These are phyloP conservation scores for Acheta domesticus DNA, from an alignment of 2,888 invertebrate species.

Conservation along the genomic window DNA sequence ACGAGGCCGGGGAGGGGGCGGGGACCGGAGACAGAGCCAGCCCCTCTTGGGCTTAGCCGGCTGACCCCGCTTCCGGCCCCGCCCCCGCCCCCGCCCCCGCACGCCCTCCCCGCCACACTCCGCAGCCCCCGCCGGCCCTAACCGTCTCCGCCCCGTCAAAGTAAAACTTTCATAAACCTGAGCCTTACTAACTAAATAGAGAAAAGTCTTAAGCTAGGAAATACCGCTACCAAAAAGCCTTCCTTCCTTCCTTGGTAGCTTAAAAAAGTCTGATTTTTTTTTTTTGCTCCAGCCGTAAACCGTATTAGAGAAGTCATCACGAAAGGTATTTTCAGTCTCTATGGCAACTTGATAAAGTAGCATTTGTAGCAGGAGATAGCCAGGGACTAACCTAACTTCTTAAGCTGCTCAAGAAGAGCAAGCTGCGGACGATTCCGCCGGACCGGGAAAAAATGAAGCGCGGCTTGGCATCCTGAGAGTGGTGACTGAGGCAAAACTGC, in stretches of 20 bases:
- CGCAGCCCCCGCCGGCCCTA: neutral
- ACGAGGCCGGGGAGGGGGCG: neutral
- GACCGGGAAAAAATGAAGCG: neutral
- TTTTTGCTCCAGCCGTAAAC: conserved; percentile 19
- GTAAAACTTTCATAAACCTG: conserved; percentile 22
- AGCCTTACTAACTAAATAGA: conserved; percentile 20
- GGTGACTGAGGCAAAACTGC: too few relatives aligned
- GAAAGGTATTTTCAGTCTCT: conserved; percentile 21
- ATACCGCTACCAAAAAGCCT: conserved; percentile 19
- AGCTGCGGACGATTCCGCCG: neutral
- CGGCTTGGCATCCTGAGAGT: neutral
- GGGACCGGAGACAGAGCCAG: neutral
- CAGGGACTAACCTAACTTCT: conserved; percentile 22
- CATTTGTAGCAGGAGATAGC: conserved; percentile 19
- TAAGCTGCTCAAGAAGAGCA: conserved; percentile 12
- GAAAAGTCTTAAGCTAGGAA: conserved; percentile 22
- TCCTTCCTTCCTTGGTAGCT: conserved; percentile 4
- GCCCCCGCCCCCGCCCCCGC: neutral
- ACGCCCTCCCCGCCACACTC: neutral
- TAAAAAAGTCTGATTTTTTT: neutral
- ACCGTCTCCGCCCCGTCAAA: neutral
- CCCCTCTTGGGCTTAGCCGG: neutral
- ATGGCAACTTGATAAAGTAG: conserved; percentile 26
- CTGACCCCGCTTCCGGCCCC: neutral
- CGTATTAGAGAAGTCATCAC: conserved; percentile 22